A percentile compares a stretch with the other conserved stretches of the same genome.
Conservation (phyloP, 1,140 invertebrate species). For the Mesaphorura yosii region DNA sequence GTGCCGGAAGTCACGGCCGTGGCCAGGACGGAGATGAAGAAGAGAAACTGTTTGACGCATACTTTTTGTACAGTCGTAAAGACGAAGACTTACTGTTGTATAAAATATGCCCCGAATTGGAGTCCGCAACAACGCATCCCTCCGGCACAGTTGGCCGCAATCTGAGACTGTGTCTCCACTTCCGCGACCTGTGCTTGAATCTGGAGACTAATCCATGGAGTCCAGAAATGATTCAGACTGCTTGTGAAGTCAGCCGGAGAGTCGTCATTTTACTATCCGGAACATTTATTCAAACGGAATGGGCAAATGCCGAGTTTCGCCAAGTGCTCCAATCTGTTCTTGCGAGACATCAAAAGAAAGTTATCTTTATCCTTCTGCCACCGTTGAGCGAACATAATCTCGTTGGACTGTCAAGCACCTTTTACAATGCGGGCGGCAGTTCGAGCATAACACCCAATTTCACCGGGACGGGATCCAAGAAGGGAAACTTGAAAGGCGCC, state of each 20-base stretch:
- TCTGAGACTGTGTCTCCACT: constrained; percentile 68
- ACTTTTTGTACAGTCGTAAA: constrained; percentile 82
- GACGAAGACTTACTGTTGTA: constrained; percentile 81
- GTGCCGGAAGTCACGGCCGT: no score
- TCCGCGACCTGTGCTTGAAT: constrained; percentile 36
- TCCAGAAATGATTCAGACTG: constrained; percentile 22
- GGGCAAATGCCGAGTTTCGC: constrained; percentile 71
- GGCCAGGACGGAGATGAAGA: no score
- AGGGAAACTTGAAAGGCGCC: no score
- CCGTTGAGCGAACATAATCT: constrained; percentile 10
- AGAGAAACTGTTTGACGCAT: constrained; percentile 82
- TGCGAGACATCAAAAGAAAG: constrained; percentile 20
- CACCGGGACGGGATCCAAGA: no score
- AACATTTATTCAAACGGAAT: constrained; percentile 75
- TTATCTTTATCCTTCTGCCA: constrained; percentile 25
- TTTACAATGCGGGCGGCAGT: no score
- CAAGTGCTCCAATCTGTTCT: constrained; percentile 54
- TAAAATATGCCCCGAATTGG: constrained; percentile 68
- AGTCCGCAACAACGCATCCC: no score
- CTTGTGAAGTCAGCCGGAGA: constrained; percentile 17
- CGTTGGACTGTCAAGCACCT: background rate
- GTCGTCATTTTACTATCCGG: constrained; percentile 70
- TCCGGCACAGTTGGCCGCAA: background rate
- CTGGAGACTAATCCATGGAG: constrained; percentile 28
- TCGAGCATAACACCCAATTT: no score